Evolutionary conservation across 1,140 invertebrate genomes (phyloP).

Genomic region (Maconellicoccus hirsutus): DNA sequence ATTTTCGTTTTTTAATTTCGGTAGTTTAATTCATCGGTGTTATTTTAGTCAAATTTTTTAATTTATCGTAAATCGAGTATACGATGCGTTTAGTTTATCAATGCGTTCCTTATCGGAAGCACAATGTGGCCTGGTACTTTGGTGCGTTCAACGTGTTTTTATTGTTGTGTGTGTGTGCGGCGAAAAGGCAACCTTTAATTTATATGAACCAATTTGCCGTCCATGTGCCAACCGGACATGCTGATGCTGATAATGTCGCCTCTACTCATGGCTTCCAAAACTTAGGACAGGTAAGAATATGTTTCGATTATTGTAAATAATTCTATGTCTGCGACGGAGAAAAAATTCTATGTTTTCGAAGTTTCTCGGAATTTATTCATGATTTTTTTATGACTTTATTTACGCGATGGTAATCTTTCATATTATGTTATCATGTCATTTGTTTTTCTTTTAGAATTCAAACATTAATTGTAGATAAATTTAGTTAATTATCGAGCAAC

Average conservation of each 20-base stretch:
- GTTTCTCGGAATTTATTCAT: too few relatives aligned
- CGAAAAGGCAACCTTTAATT: conserved; percentile 36
- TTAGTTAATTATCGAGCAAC: too few relatives aligned
- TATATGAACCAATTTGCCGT: conserved; percentile 71
- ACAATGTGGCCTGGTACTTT: background rate
- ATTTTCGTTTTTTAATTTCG: too few relatives aligned
- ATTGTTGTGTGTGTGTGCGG: background rate
- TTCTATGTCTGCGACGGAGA: too few relatives aligned
- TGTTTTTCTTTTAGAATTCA: too few relatives aligned
- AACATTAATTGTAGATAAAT: too few relatives aligned
- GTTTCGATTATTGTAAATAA: background rate
- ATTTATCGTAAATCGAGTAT: background rate
- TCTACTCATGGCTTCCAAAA: conserved; percentile 56
- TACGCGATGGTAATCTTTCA: too few relatives aligned
- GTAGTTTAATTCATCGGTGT: too few relatives aligned
- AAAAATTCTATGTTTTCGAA: too few relatives aligned
- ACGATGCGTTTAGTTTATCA: background rate
- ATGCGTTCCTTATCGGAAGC: background rate
- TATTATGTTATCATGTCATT: too few relatives aligned
- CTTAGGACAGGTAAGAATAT: conserved; percentile 53
- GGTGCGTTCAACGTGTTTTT: background rate
- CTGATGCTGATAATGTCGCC: conserved; percentile 48
- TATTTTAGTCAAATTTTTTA: background rate
- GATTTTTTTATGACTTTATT: too few relatives aligned
- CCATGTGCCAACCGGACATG: conserved; percentile 48